Conservation (phyloP, 2,113 vertebrate genomes). For the Tympanuchus pallidicinctus region DNA sequence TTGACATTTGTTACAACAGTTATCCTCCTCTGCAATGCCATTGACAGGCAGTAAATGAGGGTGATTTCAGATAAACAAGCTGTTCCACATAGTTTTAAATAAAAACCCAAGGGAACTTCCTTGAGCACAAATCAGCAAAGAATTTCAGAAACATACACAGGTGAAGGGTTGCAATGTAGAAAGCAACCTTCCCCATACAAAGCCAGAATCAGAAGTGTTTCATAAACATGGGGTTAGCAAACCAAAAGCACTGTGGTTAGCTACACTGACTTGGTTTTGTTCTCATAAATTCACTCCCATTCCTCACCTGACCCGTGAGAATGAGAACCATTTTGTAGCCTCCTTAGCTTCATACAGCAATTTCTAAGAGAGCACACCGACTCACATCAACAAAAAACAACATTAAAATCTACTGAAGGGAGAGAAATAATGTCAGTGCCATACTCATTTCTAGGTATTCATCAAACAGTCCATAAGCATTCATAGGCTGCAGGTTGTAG, state of each 20-base stretch:
- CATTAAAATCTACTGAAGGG: background rate
- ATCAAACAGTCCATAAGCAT: slow-evolving; percentile 94
- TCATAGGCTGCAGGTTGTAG: slow-evolving; percentile 94
- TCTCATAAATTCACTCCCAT: background rate
- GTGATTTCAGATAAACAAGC: background rate
- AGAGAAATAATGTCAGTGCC: slow-evolving; percentile 9
- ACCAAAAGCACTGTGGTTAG: background rate
- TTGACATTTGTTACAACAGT: background rate
- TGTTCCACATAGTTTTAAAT: background rate
- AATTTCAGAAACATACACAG: background rate
- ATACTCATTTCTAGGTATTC: slow-evolving; percentile 99
- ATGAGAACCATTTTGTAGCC: background rate
- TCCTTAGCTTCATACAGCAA: background rate
- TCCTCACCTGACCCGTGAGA: background rate
- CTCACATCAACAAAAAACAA: background rate
- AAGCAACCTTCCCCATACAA: background rate
- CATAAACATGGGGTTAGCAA: background rate
- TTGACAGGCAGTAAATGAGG: background rate
- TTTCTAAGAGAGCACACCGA: background rate
- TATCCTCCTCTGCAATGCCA: background rate
- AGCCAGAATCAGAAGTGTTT: background rate
- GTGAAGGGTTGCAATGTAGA: background rate
- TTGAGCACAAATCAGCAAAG: background rate
- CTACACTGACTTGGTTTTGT: background rate
- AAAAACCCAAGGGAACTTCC: background rate